Evolutionary conservation across 2,113 vertebrate genomes (phyloP), one percentile per base, ranked within the genome.

Genomic region (Limanda limanda): DNA sequence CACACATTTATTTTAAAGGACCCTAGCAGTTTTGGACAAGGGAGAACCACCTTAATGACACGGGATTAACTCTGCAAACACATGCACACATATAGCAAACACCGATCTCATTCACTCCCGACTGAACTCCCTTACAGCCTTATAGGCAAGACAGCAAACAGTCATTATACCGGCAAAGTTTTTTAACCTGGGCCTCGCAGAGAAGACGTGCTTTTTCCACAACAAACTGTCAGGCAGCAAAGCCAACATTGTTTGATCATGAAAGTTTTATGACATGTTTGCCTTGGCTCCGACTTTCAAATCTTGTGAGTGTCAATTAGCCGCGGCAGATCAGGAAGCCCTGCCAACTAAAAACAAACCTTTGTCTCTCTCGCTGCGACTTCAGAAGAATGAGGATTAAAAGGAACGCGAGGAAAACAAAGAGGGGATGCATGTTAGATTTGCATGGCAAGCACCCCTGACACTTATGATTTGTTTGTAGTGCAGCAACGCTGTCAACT

Each of bases 261-360:
- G 76, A 89, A 89, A 84, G 63, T 89, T 86, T 86, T 61, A 85
- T 85, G 88, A 75, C 83, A 79, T 71, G 82, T 89, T 90, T 85
- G 81, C 75, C 78, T 88, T 74, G 67, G 24, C 87, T 70, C 74
- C 21, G 76, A 83, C 85, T 84, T 76, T 80, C 80, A 88, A 78
- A 89, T 86, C 87, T 79, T 75, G 69, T 8, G 70, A 78, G 86
- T 86, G 89, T 91, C 89, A 92, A 92, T 91, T 92, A 92, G 86
- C 52, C n/a, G 83, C 83, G 79, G 76, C 81, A 82, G 75, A 90
- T 92, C 88, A 82, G 73, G 83, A 82, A 80, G 54, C 72, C 54
- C 73, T 82, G 85, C 71, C 81, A 86, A 78, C 62, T 35, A 59
- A 82, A 88, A 87, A 89, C 83, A 90, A 90, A 90, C 76, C 67